Conservation (phyloP, 2,797 vertebrate genomes). For the Hippoglossus hippoglossus region DNA sequence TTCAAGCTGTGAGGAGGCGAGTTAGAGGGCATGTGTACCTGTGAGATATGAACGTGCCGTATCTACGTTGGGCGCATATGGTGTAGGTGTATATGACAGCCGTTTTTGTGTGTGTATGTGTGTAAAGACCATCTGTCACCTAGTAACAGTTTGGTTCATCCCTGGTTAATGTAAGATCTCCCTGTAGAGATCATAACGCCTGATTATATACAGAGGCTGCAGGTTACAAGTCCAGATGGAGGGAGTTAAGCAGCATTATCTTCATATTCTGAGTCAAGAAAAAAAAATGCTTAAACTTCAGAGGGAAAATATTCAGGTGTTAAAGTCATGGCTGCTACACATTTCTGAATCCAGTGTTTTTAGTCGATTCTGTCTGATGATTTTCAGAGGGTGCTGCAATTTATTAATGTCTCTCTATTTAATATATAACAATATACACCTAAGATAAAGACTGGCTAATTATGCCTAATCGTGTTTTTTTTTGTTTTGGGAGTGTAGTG, state of each 20-base stretch:
- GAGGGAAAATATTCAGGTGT: constrained; percentile 8
- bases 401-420: constrained; percentile 19
- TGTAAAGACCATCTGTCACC: constrained; percentile 77
- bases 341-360: constrained; percentile 11
- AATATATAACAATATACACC: neutral
- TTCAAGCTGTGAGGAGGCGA: constrained; percentile 45
- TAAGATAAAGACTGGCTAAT: too few relatives aligned
- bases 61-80: constrained; percentile 74
- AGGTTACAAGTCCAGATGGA: constrained; percentile 63
- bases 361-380: neutral
- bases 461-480: neutral
- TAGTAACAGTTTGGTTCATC: constrained; percentile 68
- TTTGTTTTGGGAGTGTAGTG: neutral
- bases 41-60: constrained; percentile 47
- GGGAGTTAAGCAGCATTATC: constrained; percentile 40
- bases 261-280: constrained; percentile 9
- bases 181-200: constrained; percentile 56
- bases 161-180: constrained; percentile 66
- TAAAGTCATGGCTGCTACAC: neutral
- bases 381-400: constrained; percentile 10
- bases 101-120: constrained; percentile 30
- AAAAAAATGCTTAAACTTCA: constrained; percentile 13
- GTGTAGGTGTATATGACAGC: constrained; percentile 50
- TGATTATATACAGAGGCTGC: constrained; percentile 63
- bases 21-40: constrained; percentile 29